Conservation (phyloP, 2,113 vertebrate genomes). For the Bos javanicus region DNA sequence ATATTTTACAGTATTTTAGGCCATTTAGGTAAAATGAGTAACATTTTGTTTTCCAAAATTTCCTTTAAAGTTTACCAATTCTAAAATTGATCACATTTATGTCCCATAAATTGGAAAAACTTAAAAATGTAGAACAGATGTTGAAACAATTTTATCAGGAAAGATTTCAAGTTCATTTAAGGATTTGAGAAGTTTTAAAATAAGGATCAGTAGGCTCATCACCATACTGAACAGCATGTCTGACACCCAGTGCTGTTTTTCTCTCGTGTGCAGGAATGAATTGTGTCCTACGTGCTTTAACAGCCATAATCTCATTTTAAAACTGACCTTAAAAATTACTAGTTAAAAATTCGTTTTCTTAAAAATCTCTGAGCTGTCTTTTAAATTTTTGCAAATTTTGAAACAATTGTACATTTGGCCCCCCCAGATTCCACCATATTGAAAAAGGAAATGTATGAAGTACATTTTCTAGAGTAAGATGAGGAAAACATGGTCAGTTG, state of each 20-base stretch:
- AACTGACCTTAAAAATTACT: constrained; percentile 19
- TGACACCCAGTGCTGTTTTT: background rate
- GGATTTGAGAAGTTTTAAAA: background rate
- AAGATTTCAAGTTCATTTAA: background rate
- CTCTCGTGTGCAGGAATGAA: background rate
- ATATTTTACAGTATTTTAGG: constrained; percentile 43
- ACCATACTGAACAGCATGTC: background rate
- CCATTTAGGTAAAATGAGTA: background rate
- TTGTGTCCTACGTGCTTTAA: background rate
- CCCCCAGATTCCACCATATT: constrained; percentile 67
- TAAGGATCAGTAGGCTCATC: background rate
- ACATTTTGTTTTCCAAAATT: constrained; percentile 33
- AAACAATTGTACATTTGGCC: constrained; percentile 55
- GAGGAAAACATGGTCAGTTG: constrained; percentile 78
- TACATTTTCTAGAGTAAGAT: constrained; percentile 62
- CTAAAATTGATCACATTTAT: background rate
- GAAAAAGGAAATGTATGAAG: constrained; percentile 39
- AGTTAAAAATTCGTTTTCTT: constrained; percentile 66
- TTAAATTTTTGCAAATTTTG: constrained; percentile 72
- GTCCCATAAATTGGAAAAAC: constrained; percentile 3
- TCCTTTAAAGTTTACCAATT: constrained; percentile 4
- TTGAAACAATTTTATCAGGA: background rate
- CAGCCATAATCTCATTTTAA: background rate
- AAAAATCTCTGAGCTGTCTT: constrained; percentile 49
- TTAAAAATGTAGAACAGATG: background rate